Evolutionary conservation across 2,888 invertebrate species (phyloP).

Genomic region (Amiota communis): DNA sequence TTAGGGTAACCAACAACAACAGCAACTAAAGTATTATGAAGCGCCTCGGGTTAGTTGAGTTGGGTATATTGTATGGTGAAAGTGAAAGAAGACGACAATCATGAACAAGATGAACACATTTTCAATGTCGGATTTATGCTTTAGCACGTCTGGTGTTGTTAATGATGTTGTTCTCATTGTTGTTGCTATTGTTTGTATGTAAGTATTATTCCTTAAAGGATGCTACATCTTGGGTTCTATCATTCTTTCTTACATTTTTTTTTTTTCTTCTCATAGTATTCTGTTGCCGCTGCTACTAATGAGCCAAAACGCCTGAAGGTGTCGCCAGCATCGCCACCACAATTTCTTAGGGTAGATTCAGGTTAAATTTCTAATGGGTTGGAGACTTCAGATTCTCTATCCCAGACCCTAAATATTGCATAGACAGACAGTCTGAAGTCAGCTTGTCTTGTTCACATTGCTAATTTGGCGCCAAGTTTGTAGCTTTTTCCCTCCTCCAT

Average conservation of each 20-base stretch:
- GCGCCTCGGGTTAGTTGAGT: conserved; percentile 10
- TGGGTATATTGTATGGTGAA: conserved; percentile 2
- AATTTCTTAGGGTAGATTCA: background rate
- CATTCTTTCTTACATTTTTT: background rate
- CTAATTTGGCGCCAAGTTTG: conserved; percentile 55
- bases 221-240: background rate
- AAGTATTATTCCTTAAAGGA: too few species aligned
- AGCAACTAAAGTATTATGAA: conserved; percentile 15
- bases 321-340: conserved; percentile 30
- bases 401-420: conserved; percentile 41
- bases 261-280: background rate
- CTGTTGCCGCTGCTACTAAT: conserved; percentile 55
- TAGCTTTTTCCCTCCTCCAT: background rate
- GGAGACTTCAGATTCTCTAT: too few species aligned
- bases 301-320: conserved; percentile 68
- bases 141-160: conserved; percentile 51
- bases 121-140: conserved; percentile 69
- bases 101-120: conserved; percentile 41
- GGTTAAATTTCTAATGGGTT: background rate
- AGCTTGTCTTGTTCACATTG: conserved; percentile 40
- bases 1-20: background rate
- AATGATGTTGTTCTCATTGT: conserved; percentile 4
- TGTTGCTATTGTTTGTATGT: background rate
- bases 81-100: conserved; percentile 21
- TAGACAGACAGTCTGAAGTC: conserved; percentile 52